Conservation (phyloP, 2,888 invertebrate genomes). For the Aphidoletes aphidimyza region DNA sequence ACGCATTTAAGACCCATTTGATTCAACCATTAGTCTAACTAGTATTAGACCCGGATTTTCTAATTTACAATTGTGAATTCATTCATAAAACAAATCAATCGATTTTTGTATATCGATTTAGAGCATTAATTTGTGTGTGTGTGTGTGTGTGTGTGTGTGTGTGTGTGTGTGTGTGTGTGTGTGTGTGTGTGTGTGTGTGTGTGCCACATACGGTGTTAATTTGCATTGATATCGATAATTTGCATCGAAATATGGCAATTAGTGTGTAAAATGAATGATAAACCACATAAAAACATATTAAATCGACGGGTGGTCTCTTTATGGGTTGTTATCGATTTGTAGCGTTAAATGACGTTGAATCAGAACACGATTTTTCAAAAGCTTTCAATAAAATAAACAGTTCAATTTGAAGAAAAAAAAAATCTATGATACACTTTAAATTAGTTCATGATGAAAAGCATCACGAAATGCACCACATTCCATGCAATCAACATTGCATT, state of each 20-base stretch:
- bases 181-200: not conserved
- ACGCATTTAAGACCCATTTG: no score
- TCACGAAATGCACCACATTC: not conserved
- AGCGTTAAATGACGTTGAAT: not conserved
- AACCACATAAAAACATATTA: no score
- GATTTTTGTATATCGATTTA: not conserved
- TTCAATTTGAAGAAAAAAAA: not conserved
- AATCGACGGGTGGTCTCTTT: not conserved
- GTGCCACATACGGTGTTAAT: not conserved
- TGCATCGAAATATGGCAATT: not conserved
- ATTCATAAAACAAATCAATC: no score
- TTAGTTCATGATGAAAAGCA: not conserved
- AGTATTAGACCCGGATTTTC: slow-evolving; percentile 5
- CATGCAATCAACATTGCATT: not conserved
- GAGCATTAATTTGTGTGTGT: not conserved
- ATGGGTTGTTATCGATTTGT: not conserved
- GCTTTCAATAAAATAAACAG: no score
- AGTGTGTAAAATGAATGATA: not conserved
- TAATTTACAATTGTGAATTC: no score
- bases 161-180: not conserved
- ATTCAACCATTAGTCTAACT: no score
- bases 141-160: not conserved
- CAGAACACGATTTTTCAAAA: not conserved
- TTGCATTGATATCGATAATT: not conserved
- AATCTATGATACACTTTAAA: not conserved